Evolutionary conservation across 2,888 invertebrate genomes (phyloP).

Genomic region (Tetragonula carbonaria): DNA sequence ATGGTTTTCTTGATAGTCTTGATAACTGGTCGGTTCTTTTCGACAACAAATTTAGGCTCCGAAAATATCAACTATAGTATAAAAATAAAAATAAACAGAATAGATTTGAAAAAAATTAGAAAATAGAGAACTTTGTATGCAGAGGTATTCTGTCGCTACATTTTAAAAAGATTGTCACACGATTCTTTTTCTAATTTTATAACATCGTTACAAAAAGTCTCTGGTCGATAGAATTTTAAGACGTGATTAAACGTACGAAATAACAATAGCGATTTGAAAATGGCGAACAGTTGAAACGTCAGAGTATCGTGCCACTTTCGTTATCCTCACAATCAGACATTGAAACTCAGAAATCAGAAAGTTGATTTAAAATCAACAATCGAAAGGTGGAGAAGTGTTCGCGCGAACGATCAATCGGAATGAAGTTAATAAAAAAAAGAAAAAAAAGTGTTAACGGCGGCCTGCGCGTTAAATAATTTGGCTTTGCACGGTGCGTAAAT

Average conservation of each 20-base stretch:
- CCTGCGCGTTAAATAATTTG: constrained; percentile 71
- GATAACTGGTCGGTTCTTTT: neutral
- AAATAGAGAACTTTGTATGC: neutral
- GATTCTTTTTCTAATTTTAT: neutral
- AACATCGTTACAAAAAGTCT: neutral
- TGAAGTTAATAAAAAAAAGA: constrained; percentile 19
- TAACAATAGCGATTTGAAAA: no score
- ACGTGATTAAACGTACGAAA: neutral
- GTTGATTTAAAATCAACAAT: neutral
- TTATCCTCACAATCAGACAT: no score
- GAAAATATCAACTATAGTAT: neutral
- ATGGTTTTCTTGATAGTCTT: neutral
- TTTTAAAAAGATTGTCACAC: neutral
- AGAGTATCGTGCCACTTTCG: no score
- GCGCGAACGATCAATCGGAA: neutral
- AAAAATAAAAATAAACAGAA: neutral
- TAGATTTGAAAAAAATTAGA: neutral
- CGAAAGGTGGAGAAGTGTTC: neutral
- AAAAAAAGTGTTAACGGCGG: constrained; percentile 21
- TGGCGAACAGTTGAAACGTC: no score
- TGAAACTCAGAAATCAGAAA: no score
- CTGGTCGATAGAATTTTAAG: neutral
- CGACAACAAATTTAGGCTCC: neutral
- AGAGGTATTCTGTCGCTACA: no score
- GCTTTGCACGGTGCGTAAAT: constrained; percentile 72